Base-by-base conservation (phyloP, 2,113 vertebrate genomes). In the Bambusicola thoracicus region DNA sequence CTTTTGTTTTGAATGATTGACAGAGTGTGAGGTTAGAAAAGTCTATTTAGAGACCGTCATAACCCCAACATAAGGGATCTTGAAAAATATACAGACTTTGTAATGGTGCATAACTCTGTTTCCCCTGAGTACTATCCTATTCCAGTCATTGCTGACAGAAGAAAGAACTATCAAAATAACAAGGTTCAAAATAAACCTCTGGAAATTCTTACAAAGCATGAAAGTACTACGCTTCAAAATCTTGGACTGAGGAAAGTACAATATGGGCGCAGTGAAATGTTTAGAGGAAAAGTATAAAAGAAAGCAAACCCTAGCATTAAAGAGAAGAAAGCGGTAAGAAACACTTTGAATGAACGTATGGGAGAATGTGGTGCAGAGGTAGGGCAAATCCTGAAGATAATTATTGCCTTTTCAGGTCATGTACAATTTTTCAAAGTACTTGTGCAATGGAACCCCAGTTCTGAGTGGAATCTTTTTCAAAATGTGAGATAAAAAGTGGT, bases 91-190 rank as follows among this genome's bases (percentile, higher is more conserved):
- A 56, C 58, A 53, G 40, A 65, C 38, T 76, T 81, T 41, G 38
- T 36, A 48, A 43, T 53, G 56, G 46, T 77, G 34, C 0, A 0
- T 87, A 65, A 11, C 22, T 66, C 67, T 59, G 25, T 87, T 65
- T 95, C 78, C 89, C 62, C 53, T 27, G 89, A 66, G 62, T 43
- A 36, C 22, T 4, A 3, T 66, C 68, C 44, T 73, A 29, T 80
- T 89, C 29, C 55, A 94, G 75, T 82, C 36, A 51, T 7, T 89
- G 74, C 66, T 79, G 87, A 81, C 78, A 94, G 66, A 87, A 87
- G 63, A 93, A 92, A 93, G 86, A 68, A 24, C 69, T n/a, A 76
- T 48, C 85, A 85, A 85, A 91, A 89, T 59, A 89, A 69, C n/a
- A 78, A 89, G 29, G 38, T 87, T 92, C 62, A 81, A 86, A 93